Conservation (phyloP, 2,113 vertebrate genomes). For the Centrocercus urophasianus region DNA sequence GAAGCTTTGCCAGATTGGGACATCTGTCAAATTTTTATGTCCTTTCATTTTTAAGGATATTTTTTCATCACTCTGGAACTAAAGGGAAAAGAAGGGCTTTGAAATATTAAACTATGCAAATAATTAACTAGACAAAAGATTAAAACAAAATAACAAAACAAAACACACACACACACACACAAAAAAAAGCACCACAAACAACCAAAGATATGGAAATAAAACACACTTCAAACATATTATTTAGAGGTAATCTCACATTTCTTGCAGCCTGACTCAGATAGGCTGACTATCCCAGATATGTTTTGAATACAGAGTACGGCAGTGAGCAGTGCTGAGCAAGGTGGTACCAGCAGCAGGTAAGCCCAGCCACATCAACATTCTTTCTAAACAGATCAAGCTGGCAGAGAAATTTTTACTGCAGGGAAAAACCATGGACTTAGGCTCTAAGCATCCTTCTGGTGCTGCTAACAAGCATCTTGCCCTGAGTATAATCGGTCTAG, state of each 20-base stretch:
- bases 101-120: background rate
- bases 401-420: background rate
- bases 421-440: background rate
- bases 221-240: background rate
- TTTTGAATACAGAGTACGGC: background rate
- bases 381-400: background rate
- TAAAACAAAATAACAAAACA: background rate
- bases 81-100: background rate
- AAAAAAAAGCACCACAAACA: too few species aligned
- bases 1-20: background rate
- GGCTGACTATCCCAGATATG: background rate
- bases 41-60: background rate
- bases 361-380: background rate
- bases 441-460: background rate
- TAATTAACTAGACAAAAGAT: background rate
- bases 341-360: background rate
- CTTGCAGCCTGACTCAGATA: background rate
- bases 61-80: background rate
- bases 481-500: background rate
- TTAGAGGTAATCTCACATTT: background rate
- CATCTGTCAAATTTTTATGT: background rate
- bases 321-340: background rate
- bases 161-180: too few species aligned
- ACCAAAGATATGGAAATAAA: background rate
- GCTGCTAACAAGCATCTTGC: background rate